phyloP scores from a whole-genome alignment of 2,113 vertebrate species.

The Barnardius zonarius region DNA sequence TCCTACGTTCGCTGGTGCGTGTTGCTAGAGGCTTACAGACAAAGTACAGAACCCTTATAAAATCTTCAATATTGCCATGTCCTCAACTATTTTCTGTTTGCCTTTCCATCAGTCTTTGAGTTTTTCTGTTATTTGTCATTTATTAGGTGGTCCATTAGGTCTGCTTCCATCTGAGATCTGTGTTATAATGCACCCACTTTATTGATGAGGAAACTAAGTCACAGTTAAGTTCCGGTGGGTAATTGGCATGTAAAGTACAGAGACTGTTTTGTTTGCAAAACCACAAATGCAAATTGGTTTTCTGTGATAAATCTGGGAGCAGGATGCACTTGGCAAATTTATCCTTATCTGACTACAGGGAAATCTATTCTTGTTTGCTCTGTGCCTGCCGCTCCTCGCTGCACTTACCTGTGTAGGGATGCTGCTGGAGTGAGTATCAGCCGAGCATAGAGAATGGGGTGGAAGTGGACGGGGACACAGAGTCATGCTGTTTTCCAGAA shows the following conservation, averaged over 20 bases:
- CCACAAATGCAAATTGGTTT: neutral
- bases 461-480: accelerated
- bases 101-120: neutral
- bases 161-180: neutral
- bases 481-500: neutral
- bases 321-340: neutral
- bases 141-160: neutral
- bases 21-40: neutral
- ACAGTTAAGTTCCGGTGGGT: neutral
- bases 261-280: neutral
- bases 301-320: neutral
- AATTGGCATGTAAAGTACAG: neutral
- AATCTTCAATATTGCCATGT: neutral
- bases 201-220: neutral
- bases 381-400: neutral
- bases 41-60: neutral
- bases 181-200: neutral
- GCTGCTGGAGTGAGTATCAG: neutral
- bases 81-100: neutral
- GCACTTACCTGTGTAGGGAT: neutral
- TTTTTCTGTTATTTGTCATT: neutral
- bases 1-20: neutral
- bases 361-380: neutral
- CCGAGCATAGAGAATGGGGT: neutral
- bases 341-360: neutral